Evolutionary conservation across 1,140 invertebrate species (phyloP), one percentile per base, ranked within the genome.

Genomic region (Brachionus angularis): DNA sequence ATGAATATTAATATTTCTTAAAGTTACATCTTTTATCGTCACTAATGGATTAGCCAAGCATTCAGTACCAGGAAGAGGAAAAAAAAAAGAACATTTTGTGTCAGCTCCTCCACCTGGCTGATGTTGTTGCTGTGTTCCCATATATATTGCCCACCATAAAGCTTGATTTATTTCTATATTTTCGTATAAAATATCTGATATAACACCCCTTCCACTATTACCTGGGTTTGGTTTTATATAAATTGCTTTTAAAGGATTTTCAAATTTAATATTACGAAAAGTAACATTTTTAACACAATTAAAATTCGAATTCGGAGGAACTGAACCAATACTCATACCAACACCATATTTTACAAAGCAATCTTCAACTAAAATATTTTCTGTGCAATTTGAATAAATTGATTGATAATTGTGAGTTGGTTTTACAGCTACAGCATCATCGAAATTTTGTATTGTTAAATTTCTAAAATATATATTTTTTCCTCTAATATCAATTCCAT

Each of bases 141-240:
- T 64, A 29, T 46, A 64, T 39, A 64, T 64, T 1, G 58, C 39
- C 58, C 58, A 64, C 42, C 42, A 46, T 16, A 46, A 46, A 31
- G 58, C 31, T 16, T 64, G 25, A 46, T 18, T 16, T 27, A 64
- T 64, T 46, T 46, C 27, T 29, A 64, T 64, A 33, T 64, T 64
- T 33, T 64, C 58, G 47, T 64, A 64, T 3, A 18, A 18, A 31
- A 64, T 29, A 31, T 64, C 18, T 31, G 58, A 46, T 7, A 64
- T 64, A 12, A 46, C 36, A 64, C 58, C 58, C 10, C 8, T 31
- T 25, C 58, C 58, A 64, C 16, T 46, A n/a, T 46, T 7, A 10
- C 58, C 58, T 16, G 58, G 58, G 33, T 46, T 46, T 31, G 58
- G 42, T 46, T 64, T 64, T 8, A 64, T 46, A 47, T 64, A 64